Conservation (phyloP, 2,797 vertebrate species). For the Manis pentadactyla region DNA sequence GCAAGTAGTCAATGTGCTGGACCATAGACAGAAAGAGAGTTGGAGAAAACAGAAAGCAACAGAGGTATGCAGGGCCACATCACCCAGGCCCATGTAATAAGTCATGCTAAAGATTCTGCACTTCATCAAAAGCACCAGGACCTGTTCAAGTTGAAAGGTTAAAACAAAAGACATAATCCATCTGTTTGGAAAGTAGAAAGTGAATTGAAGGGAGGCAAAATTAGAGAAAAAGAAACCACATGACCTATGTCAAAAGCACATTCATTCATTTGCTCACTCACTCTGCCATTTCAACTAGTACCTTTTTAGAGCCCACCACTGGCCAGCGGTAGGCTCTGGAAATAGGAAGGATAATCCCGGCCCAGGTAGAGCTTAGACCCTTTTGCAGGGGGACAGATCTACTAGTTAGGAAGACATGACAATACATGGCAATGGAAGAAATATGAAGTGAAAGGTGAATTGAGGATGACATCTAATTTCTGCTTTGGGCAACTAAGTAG, state of each 20-base stretch:
- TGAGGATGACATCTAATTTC: neutral
- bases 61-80: neutral
- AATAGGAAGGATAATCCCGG: neutral
- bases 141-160: neutral
- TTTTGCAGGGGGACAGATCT: neutral
- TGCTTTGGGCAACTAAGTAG: neutral
- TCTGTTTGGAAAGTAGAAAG: neutral
- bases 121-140: neutral
- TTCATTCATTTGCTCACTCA: neutral
- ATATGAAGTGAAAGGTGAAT: neutral
- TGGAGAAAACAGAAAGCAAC: neutral
- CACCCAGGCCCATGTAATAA: neutral
- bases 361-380: neutral
- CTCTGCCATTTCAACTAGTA: constrained; percentile 20
- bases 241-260: neutral
- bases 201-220: neutral
- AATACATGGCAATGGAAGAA: neutral
- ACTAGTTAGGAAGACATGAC: neutral
- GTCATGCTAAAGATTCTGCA: neutral
- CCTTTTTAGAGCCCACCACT: neutral
- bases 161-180: constrained; percentile 15
- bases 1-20: neutral
- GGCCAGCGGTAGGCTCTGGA: neutral
- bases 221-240: neutral
- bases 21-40: neutral